Base-by-base conservation (phyloP, 2,797 vertebrate genomes). In the Philypnodon macrostomus region DNA sequence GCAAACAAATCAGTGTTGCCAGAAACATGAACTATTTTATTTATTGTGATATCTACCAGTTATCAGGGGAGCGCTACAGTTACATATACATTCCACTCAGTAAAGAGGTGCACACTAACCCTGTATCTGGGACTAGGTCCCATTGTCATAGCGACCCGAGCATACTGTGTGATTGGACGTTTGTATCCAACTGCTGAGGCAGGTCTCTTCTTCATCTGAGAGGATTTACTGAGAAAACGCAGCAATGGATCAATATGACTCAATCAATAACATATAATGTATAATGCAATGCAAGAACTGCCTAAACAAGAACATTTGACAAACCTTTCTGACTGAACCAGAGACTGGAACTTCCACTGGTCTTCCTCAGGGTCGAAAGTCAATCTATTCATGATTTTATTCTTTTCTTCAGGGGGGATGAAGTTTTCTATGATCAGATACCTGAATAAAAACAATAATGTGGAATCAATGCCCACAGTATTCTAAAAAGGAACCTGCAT, bases 381-480 rank as follows among this genome's bases (percentile, higher is more conserved):
- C 46, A 97, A 87, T 15, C 96, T 88, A 87, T 94, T 97, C 93
- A 97, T 94, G 67, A 96, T 96, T 84, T 98, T 98, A 75, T 97
- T 97, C 87, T 98, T 97, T 85, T 96, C 96, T 57, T 96, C 96
- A 0, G 94, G 93, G 0, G 95, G 95, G 55, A 98, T 98, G 80
- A 98, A 98, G 81, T 98, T 98, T 86, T 98, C 96, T 1, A 98
- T 98, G 75, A 98, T 96, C 70, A 98, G 63, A 67, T 97, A 97
- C 83, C 96, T 97, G 61, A 23, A 33, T 0, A 52, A 5, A 18
- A 6, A 47, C 5, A 35, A 41, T 24, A 53, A 18, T 12, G 21
- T 10, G 10, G 10, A 23, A 23, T 23, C 6, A 23, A 23, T 23
- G n/a, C n/a, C n/a, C n/a, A n/a, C n/a, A n/a, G n/a, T n/a, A n/a